Base-by-base conservation (phyloP, 2,888 invertebrate species). In the Lottia scabra region DNA sequence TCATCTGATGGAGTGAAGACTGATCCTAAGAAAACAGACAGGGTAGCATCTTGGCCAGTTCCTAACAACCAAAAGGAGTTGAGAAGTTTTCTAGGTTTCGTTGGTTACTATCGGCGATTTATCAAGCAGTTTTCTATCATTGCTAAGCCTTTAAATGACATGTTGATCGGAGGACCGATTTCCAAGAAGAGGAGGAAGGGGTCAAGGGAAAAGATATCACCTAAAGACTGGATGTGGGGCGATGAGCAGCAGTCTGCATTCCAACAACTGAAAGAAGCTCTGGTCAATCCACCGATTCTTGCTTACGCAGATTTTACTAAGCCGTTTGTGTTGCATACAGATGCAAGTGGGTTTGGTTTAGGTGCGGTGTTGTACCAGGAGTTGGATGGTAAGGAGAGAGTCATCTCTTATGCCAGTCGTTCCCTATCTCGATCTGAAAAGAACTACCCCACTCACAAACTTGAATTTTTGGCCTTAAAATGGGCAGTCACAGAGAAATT, bases 21-120 rank as follows among this genome's bases (percentile, higher is more conserved):
- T 10, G 73, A 75, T 43, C 72, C 71, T 23, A 68, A 70, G 6
- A 76, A 75, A 46, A 64, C 64, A 38, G 38, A 65, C 16, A 71
- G 72, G 26, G 46, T 76, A 12, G 66, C 38, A 13, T 65, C 67
- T 12, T 76, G 75, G 77, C 71, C 73, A n/a, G 71, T 62, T 3
- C 74, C 75, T 0, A 62, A 27, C 44, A 69, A 69, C 10, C 38
- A 38, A 1, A 10, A 38, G 5, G 38, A 5, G 38, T 38, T 38
- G 10, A 38, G 38, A 10, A 38, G 38, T 10, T 4, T 38, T 38
- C 38, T 38, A 4, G 38, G 38, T 8, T 38, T 38, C 10, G 38
- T 38, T 38, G 38, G 38, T 38, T 38, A 38, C 38, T 38, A 38
- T 10, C 5, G 38, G 38, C 5, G 38, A 6, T 38, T 38, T 10